Conservation (phyloP, 2,797 vertebrate genomes). For the Peromyscus aztecus region DNA sequence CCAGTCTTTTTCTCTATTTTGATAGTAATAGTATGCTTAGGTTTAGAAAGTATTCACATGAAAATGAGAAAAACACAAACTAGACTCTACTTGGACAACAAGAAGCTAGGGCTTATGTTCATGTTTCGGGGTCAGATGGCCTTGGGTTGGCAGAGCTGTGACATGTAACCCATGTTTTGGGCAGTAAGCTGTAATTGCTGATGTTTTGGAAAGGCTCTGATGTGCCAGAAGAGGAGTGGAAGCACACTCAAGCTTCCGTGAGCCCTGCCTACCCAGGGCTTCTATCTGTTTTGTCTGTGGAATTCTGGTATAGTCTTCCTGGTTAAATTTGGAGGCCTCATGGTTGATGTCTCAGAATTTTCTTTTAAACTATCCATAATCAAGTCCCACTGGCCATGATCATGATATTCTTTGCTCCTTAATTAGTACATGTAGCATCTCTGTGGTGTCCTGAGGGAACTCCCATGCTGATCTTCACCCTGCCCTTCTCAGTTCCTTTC, state of each 20-base stretch:
- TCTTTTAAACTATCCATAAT: neutral
- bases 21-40: neutral
- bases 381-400: neutral
- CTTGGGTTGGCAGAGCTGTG: neutral
- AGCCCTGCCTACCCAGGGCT: too few species aligned
- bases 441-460: rapidly evolving
- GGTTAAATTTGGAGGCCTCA: neutral
- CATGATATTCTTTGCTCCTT: neutral
- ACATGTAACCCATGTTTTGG: neutral
- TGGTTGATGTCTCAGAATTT: neutral
- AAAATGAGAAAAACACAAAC: neutral
- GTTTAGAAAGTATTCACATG: neutral
- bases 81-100: neutral
- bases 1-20: neutral
- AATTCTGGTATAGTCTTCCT: neutral
- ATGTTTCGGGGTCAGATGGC: neutral
- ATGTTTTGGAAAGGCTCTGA: neutral
- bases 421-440: rapidly evolving
- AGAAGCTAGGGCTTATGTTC: neutral
- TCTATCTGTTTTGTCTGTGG: too few species aligned
- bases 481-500: neutral
- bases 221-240: neutral
- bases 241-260: neutral
- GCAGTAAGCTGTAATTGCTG: too few species aligned
- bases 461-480: rapidly evolving